These are phyloP conservation scores for Sclerodermus sp. DNA, from an alignment of 2,888 invertebrate species.

Conservation along the genomic window DNA sequence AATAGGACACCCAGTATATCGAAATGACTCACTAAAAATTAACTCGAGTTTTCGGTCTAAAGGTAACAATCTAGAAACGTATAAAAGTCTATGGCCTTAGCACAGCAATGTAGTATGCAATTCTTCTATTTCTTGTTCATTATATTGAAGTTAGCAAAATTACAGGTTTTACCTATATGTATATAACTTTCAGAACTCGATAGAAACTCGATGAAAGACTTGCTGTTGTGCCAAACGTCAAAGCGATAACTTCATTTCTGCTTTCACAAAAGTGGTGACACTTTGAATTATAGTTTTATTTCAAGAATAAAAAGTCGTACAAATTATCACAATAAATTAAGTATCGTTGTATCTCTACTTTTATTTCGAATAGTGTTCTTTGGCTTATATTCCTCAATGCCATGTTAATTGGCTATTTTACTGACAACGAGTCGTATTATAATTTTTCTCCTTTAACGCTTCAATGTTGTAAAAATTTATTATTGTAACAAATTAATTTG, in stretches of 20 bases:
- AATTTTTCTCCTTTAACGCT: conserved; percentile 21
- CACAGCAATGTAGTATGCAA: too few relatives aligned
- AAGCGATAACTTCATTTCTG: conserved; percentile 25
- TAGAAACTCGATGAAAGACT: background rate
- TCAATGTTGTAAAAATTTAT: conserved; percentile 29
- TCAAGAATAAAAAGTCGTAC: background rate
- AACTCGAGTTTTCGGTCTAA: too few relatives aligned
- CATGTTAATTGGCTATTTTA: conserved; percentile 28
- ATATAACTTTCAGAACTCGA: conserved; percentile 13
- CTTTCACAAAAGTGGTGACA: conserved; percentile 21
- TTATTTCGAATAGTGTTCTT: background rate
- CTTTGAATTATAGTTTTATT: conserved; percentile 6
- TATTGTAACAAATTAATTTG: conserved; percentile 18
- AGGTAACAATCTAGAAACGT: too few relatives aligned
- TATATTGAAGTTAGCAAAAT: too few relatives aligned
- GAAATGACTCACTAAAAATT: too few relatives aligned
- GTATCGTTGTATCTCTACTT: background rate
- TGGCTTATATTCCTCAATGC: conserved; percentile 22
- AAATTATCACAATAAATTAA: background rate
- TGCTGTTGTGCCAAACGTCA: conserved; percentile 29
- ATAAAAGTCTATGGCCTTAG: too few relatives aligned
- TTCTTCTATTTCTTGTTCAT: too few relatives aligned
- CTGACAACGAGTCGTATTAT: conserved; percentile 24
- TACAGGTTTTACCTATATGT: too few relatives aligned
- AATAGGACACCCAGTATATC: too few relatives aligned